Base-by-base conservation (phyloP, 2,113 vertebrate species). In the Propithecus coquereli region DNA sequence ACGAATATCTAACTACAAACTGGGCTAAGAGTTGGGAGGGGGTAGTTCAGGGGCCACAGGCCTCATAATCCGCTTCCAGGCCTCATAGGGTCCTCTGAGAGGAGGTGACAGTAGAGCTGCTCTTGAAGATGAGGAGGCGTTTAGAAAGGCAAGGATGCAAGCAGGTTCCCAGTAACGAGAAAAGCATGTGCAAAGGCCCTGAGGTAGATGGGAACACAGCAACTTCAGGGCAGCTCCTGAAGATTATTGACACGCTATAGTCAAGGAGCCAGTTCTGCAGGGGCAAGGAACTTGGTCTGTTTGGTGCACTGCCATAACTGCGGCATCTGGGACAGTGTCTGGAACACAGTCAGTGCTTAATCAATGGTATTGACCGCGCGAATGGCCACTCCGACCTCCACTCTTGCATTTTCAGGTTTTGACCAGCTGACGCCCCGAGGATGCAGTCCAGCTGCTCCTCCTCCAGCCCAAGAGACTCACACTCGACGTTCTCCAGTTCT, bases 391-490 rank as follows among this genome's bases (percentile, higher is more conserved):
- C 65, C 20, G 61, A 61, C 2, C 5, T 40, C 61, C 18, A 40
- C 8, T 2, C 27, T 18, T 43, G 18, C 6, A 0, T 50, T 34
- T 45, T 14, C 34, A 17, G 63, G 16, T 34, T 25, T 11, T 32
- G 27, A 18, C 23, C 37, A 59, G 43, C 8, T 12, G 2, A 8
- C 1, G 0, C 18, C n/a, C 37, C 8, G n/a, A 18, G n/a, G n/a
- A 10, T 34, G 65, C 11, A 9, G 17, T 76, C 43, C 17, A 18
- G 45, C 3, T 4, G 23, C 2, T 66, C 47, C n/a, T 52, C 0
- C 0, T 22, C 68, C 6, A 1, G 2, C 61, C 45, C 0, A 1
- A n/a, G 50, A 6, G 30, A 7, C 57, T 76, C 87, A 5, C 2
- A 0, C 9, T 23, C 71, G 76, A 40, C 22, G 3, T 63, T 43